Conservation (phyloP, 2,113 vertebrate genomes). For the Stomatorhinus ivindoensis region DNA sequence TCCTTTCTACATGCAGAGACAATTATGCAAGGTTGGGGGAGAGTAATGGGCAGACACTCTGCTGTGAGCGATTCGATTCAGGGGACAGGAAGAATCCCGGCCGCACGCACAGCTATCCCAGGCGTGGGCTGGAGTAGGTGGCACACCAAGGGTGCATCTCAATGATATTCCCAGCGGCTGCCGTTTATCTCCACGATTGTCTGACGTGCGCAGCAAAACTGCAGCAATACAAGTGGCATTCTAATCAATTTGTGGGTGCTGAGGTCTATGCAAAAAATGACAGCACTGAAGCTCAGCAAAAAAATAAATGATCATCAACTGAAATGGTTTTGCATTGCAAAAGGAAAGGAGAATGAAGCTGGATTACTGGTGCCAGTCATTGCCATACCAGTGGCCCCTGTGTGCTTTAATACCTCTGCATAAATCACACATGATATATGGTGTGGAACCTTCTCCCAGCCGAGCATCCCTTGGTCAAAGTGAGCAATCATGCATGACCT, state of each 20-base stretch:
- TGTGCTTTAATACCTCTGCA: background rate
- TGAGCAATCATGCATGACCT: background rate
- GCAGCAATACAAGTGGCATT: constrained; percentile 15
- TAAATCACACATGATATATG: background rate
- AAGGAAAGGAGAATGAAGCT: background rate
- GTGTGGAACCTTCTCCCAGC: background rate
- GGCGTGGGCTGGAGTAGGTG: background rate
- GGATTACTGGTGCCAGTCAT: background rate
- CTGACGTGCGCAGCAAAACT: background rate
- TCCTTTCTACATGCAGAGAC: constrained; percentile 15
- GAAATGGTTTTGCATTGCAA: background rate
- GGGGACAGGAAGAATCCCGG: background rate
- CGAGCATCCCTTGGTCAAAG: background rate
- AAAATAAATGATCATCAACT: constrained; percentile 8
- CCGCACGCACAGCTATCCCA: background rate
- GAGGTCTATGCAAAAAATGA: constrained; percentile 8
- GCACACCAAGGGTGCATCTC: background rate
- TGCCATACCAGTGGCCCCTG: background rate
- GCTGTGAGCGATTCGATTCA: background rate
- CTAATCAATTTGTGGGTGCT: constrained; percentile 5
- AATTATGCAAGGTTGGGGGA: constrained; percentile 21
- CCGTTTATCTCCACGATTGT: constrained; percentile 1
- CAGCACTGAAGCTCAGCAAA: background rate
- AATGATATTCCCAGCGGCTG: constrained; percentile 13
- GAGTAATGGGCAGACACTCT: constrained; percentile 17